These are phyloP conservation scores for Balaeniceps rex DNA, from an alignment of 2,113 vertebrate species.

Conservation along the genomic window DNA sequence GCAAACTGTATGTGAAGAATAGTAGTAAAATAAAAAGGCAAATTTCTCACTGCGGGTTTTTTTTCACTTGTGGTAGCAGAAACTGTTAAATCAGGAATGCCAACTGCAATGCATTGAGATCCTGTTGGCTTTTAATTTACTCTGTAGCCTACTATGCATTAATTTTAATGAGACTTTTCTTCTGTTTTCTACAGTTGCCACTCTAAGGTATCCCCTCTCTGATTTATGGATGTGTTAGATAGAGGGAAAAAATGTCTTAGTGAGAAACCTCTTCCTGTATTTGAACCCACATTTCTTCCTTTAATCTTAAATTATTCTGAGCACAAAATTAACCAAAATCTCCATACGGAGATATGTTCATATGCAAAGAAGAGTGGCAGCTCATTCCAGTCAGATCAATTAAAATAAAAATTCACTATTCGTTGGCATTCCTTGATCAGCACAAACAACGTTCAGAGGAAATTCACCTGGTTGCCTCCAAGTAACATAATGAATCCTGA, in stretches of 20 bases:
- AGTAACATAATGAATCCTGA: constrained; percentile 38
- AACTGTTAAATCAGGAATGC: constrained; percentile 17
- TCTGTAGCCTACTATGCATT: background rate
- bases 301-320: constrained; percentile 56
- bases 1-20: constrained; percentile 49
- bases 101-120: background rate
- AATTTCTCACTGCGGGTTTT: constrained; percentile 48
- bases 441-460: constrained; percentile 36
- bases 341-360: background rate
- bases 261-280: background rate
- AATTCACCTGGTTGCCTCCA: constrained; percentile 50
- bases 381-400: constrained; percentile 55
- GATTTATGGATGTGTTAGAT: background rate
- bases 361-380: constrained; percentile 44
- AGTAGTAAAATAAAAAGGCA: constrained; percentile 47
- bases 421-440: constrained; percentile 50
- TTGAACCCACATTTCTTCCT: background rate
- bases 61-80: constrained; percentile 10
- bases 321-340: constrained; percentile 38
- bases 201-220: background rate
- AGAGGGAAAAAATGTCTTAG: background rate
- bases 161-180: constrained; percentile 29
- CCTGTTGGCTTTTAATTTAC: constrained; percentile 51
- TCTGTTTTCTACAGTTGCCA: constrained; percentile 29
- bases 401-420: constrained; percentile 55